A percentile compares a stretch with the other conserved stretches of the same genome.
These are phyloP conservation scores for Pyrrhia umbra DNA, from an alignment of 2,888 invertebrate species.

Conservation along the genomic window DNA sequence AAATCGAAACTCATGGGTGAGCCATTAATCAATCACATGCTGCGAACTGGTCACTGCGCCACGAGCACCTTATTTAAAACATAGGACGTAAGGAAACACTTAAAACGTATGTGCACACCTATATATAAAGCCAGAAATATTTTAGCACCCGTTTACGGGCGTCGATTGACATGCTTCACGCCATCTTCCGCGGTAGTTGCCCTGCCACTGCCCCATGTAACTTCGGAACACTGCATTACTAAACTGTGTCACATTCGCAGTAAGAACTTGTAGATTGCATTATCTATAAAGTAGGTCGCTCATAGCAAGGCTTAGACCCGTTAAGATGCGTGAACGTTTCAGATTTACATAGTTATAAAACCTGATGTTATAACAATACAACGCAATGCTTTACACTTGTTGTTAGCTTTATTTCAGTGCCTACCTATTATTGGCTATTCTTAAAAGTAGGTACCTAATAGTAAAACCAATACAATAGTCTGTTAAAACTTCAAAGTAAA, in stretches of 20 bases:
- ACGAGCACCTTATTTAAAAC: no score
- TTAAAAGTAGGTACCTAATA: no score
- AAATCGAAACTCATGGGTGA: no score
- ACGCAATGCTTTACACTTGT: no score
- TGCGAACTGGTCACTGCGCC: no score
- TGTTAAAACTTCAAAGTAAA: no score
- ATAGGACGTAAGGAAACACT: no score
- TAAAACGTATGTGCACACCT: no score
- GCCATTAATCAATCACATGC: no score
- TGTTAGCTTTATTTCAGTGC: no score
- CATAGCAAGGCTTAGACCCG: slow-evolving; percentile 43
- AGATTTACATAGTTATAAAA: slow-evolving; percentile 55
- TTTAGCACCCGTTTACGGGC: background rate
- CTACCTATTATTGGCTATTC: no score
- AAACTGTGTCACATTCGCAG: slow-evolving; percentile 28
- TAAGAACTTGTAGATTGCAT: slow-evolving; percentile 35
- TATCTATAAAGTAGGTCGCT: slow-evolving; percentile 48
- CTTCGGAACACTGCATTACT: slow-evolving; percentile 17
- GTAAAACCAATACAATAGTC: no score
- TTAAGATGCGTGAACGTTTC: slow-evolving; percentile 52
- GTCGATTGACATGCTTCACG: background rate
- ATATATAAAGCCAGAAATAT: background rate
- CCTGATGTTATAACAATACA: slow-evolving; percentile 25
- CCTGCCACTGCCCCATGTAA: slow-evolving; percentile 13
- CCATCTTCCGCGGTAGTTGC: slow-evolving; percentile 10